Conservation (phyloP, 2,113 vertebrate species). For the Steatornis caripensis region DNA sequence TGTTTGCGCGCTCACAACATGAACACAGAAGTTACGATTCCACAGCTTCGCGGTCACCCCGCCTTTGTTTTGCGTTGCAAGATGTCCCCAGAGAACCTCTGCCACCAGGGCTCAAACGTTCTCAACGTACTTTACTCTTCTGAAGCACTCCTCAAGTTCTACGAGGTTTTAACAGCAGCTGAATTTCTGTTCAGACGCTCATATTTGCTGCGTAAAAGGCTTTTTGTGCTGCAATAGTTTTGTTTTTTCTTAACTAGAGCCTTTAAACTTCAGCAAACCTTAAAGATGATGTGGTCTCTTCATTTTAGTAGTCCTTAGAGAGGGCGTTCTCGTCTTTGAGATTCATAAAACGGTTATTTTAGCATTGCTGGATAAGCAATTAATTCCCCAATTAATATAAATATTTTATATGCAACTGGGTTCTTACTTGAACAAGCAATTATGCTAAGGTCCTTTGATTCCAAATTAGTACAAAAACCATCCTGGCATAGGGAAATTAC, state of each 20-base stretch:
- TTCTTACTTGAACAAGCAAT: slow-evolving; percentile 20
- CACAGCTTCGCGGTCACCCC: background rate
- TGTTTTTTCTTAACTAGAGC: background rate
- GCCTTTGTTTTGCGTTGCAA: background rate
- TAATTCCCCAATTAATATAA: slow-evolving; percentile 37
- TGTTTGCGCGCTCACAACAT: rapidly evolving
- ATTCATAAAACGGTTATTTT: background rate
- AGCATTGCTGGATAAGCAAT: background rate
- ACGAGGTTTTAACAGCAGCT: background rate
- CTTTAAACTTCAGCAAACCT: background rate
- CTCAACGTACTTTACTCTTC: rapidly evolving
- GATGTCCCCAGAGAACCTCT: background rate
- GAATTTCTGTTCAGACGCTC: background rate
- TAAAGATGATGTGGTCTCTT: rapidly evolving
- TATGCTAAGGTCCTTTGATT: slow-evolving; percentile 14
- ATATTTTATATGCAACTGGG: background rate
- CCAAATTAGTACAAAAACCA: background rate
- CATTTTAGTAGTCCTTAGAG: background rate
- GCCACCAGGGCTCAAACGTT: background rate
- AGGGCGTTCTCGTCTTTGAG: background rate
- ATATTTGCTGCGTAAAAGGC: background rate
- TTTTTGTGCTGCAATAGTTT: background rate
- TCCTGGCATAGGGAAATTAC: background rate
- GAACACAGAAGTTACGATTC: rapidly evolving
- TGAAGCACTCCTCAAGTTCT: background rate